Base-by-base conservation (phyloP, 1,140 invertebrate species). In the Drosophila ohnishii region DNA sequence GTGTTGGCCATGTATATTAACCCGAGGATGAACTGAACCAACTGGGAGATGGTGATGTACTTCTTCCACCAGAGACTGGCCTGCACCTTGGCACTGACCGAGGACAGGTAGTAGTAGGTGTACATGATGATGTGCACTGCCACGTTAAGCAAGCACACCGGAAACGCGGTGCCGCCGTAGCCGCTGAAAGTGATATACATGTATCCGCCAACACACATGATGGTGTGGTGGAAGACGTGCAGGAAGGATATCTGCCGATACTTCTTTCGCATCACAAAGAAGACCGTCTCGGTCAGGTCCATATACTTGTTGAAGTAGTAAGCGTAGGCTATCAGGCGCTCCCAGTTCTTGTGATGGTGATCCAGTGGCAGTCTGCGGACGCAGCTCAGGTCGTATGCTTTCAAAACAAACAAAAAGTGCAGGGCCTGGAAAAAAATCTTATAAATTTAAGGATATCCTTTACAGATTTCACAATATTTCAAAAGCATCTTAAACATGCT, bases 101-200 rank as follows among this genome's bases (percentile, higher is more conserved):
- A 76, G 8, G 73, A 53, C 3, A 66, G n/a, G 4, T 75, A 75
- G 55, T 75, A 75, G 42, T 76, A 76, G 32, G 35, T 5, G 40
- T 75, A 76, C 73, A 76, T 67, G 13, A 67, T 7, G 5, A 76
- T 25, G 4, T 76, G 73, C 9, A 76, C 63, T 0, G n/a, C n/a
- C 35, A 65, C 42, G 7, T 76, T 76, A 0, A 75, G 4, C 16
- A 67, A 32, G 30, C 62, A 75, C 2, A 39, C 14, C 1, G 50
- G 62, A 2, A 42, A 66, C 0, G 93, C 92, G 70, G 96, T 95
- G 0, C 96, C 96, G 51, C 95, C 95, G 11, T 58, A 66, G 13
- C 78, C 72, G 47, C 34, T 42, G 13, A 67, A 60, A 0, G 47
- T 50, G 5, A 64, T n/a, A 10, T 58, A 14, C 1, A 60, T 0